phyloP scores from a whole-genome alignment of 2,797 vertebrate species.

The Sebastes wilsoni region DNA sequence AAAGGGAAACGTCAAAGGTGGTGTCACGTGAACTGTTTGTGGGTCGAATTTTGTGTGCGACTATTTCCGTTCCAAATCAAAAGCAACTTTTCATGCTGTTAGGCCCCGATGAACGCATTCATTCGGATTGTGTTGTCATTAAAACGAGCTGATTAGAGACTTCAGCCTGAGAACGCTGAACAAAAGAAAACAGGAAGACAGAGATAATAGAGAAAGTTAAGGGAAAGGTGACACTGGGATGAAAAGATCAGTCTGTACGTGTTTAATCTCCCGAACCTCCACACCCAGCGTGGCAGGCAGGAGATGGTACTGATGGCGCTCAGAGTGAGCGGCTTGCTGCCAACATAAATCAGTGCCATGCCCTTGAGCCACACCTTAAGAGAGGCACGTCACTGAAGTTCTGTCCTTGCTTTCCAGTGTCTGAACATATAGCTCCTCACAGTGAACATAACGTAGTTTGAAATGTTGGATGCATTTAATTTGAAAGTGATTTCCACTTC shows the following conservation, averaged over 20 bases:
- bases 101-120: not conserved
- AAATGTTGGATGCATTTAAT: not conserved
- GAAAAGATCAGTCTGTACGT: conserved; percentile 52
- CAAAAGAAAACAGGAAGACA: conserved; percentile 7
- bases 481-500: not conserved
- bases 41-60: not conserved
- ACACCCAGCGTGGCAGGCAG: conserved; percentile 21
- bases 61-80: not conserved
- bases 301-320: conserved; percentile 36
- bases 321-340: conserved; percentile 31
- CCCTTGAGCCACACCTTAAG: conserved; percentile 58
- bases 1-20: not conserved
- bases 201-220: conserved; percentile 42
- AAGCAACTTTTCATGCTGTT: not conserved
- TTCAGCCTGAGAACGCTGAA: not conserved
- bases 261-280: conserved; percentile 49
- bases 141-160: conserved; percentile 7
- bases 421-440: not conserved
- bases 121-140: not conserved
- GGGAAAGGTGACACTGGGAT: conserved; percentile 53
- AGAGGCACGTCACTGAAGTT: not conserved
- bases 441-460: not conserved
- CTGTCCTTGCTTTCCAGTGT: conserved; percentile 16
- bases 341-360: conserved; percentile 63
- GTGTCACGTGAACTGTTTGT: not conserved